These are phyloP conservation scores for Nibea coibor DNA, from an alignment of 2,113 vertebrate genomes.

Conservation along the genomic window DNA sequence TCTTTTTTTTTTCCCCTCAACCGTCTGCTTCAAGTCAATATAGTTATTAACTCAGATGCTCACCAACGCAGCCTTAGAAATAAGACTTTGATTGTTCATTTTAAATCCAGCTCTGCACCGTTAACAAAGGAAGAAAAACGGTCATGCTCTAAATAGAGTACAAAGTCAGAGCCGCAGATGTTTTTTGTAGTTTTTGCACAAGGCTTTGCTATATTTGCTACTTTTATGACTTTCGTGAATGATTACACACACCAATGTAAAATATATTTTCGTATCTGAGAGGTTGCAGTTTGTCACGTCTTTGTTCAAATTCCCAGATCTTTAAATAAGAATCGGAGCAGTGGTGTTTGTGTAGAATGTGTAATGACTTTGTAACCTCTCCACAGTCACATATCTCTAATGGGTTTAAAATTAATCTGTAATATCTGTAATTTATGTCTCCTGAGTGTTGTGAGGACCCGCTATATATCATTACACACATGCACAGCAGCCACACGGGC, in stretches of 20 bases:
- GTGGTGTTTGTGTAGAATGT: conserved; percentile 5
- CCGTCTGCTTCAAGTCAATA: conserved; percentile 63
- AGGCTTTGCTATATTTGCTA: not conserved
- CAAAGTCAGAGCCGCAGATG: conserved; percentile 17
- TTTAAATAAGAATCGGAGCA: conserved; percentile 26
- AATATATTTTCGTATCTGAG: not conserved
- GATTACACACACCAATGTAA: too few species aligned
- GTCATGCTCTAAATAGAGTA: conserved; percentile 8
- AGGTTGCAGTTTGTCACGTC: not conserved
- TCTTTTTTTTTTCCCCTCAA: conserved; percentile 27
- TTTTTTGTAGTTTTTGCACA: conserved; percentile 1
- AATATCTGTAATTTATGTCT: conserved; percentile 65
- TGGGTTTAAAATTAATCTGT: conserved; percentile 69
- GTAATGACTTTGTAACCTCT: conserved; percentile 33
- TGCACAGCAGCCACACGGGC: conserved; percentile 12
- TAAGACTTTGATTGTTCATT: conserved; percentile 62
- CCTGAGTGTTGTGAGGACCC: conserved; percentile 34
- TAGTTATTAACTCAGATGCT: conserved; percentile 66
- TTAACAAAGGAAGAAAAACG: conserved; percentile 45
- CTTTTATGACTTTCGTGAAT: not conserved
- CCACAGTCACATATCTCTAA: conserved; percentile 39
- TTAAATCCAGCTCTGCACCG: conserved; percentile 56
- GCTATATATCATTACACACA: conserved; percentile 57
- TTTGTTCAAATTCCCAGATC: not conserved
- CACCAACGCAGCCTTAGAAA: conserved; percentile 42